Conservation (phyloP, 2,888 invertebrate genomes). For the Pasiphila rectangulata region DNA sequence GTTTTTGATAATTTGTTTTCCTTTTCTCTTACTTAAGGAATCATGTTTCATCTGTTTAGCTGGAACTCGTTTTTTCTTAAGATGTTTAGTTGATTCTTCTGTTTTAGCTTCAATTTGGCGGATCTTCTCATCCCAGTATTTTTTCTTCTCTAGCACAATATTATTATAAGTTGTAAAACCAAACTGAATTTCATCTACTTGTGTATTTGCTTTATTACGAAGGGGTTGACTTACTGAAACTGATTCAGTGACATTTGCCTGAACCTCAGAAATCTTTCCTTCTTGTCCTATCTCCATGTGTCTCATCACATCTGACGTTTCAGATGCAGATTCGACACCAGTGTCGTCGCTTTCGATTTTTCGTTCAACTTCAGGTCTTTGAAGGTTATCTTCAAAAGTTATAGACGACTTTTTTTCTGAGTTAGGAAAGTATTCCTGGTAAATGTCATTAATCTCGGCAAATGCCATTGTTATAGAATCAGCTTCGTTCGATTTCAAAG, state of each 20-base stretch:
- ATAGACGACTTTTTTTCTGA: conserved; percentile 49
- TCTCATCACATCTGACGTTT: conserved; percentile 76
- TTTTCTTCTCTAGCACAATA: conserved; percentile 72
- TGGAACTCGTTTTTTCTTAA: conserved; percentile 56
- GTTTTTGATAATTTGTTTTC: conserved; percentile 67
- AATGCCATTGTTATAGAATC: conserved; percentile 70
- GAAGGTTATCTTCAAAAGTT: conserved; percentile 41
- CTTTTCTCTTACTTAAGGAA: conserved; percentile 68
- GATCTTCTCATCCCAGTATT: conserved; percentile 76
- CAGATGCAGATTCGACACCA: conserved; percentile 78
- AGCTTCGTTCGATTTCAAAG: conserved; percentile 49
- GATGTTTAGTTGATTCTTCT: conserved; percentile 53
- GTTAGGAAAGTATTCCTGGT: conserved; percentile 60
- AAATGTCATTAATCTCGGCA: conserved; percentile 70
- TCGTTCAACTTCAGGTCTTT: conserved; percentile 32
- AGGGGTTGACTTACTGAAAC: conserved; percentile 76
- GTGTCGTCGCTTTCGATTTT: conserved; percentile 36
- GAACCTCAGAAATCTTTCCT: conserved; percentile 80
- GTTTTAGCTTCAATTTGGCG: conserved; percentile 66
- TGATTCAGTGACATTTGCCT: conserved; percentile 77
- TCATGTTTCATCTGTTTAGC: conserved; percentile 63
- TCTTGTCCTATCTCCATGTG: conserved; percentile 56
- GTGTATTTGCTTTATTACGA: conserved; percentile 43
- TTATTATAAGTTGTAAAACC: conserved; percentile 53
- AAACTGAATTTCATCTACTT: conserved; percentile 51